Evolutionary conservation across 2,113 vertebrate genomes (phyloP).

Genomic region (Gobio gobio): DNA sequence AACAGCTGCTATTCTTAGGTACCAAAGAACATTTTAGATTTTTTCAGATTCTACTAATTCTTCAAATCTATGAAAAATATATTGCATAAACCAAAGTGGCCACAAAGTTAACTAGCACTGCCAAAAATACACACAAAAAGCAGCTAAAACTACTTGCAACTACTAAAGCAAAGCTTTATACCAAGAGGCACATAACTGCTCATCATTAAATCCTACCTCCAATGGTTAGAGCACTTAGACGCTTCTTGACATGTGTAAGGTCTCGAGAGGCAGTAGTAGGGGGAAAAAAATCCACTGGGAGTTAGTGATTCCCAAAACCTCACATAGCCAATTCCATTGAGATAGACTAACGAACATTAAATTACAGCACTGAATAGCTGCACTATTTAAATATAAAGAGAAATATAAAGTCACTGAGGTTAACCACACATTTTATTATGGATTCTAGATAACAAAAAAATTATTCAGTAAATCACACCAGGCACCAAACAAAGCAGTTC

Average conservation of each 20-base stretch:
- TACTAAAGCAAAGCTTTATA: not conserved
- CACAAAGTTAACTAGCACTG: not conserved
- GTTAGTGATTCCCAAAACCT: constrained; percentile 62
- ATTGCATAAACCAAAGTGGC: not conserved
- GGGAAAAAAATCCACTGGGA: constrained; percentile 64
- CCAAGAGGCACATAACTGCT: constrained; percentile 50
- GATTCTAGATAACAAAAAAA: not conserved
- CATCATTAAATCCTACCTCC: constrained; percentile 87
- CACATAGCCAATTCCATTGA: not conserved
- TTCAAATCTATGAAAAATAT: not conserved
- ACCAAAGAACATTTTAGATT: not conserved
- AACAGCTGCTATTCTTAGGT: not conserved
- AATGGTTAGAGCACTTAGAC: constrained; percentile 92
- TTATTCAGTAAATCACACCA: not conserved
- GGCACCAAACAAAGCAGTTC: constrained; percentile 35
- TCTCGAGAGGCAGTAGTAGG: constrained; percentile 79
- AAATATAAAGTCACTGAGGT: not conserved
- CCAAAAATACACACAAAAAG: not conserved
- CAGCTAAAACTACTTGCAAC: constrained; percentile 2
- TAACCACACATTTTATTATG: not conserved
- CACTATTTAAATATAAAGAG: not conserved
- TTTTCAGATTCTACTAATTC: not conserved
- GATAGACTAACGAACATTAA: not conserved
- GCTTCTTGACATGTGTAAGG: constrained; percentile 90
- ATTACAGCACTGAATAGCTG: not conserved